These are phyloP conservation scores for Asbolus verrucosus DNA, from an alignment of 1,140 invertebrate genomes.

Conservation along the genomic window DNA sequence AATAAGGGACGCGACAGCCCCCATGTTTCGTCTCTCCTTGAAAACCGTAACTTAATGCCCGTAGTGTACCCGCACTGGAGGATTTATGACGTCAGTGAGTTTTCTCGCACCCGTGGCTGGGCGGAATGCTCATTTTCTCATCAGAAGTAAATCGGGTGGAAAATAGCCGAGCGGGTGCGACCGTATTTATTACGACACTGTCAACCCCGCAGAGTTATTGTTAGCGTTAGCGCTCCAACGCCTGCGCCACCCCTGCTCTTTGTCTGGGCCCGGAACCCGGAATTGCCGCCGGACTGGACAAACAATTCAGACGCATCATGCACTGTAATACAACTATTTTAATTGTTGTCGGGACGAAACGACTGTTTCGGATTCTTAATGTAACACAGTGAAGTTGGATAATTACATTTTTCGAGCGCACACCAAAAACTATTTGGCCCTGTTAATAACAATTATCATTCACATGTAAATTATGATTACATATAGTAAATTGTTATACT, in stretches of 20 bases:
- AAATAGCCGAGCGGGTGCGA: slow-evolving; percentile 62
- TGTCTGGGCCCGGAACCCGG: slow-evolving; percentile 16
- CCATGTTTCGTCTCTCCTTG: slow-evolving; percentile 8
- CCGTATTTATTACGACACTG: slow-evolving; percentile 63
- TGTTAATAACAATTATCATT: no score
- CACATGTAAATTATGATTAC: no score
- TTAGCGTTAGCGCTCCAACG: slow-evolving; percentile 57
- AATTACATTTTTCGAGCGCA: no score
- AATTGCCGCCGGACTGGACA: slow-evolving; percentile 22
- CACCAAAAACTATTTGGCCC: no score
- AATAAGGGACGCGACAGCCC: slow-evolving; percentile 10
- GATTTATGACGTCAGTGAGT: slow-evolving; percentile 62
- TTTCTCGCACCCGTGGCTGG: slow-evolving; percentile 61
- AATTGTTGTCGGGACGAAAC: slow-evolving; percentile 16
- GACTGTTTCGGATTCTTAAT: no score
- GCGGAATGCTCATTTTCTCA: slow-evolving; percentile 66
- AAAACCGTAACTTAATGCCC: slow-evolving; percentile 17
- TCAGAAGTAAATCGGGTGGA: slow-evolving; percentile 65
- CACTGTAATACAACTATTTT: slow-evolving; percentile 22
- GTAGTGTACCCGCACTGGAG: slow-evolving; percentile 12
- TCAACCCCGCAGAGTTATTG: slow-evolving; percentile 65
- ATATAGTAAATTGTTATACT: no score
- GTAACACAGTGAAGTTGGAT: no score
- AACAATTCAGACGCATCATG: slow-evolving; percentile 4
- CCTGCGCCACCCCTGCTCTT: slow-evolving; percentile 37